phyloP scores from a whole-genome alignment of 2,113 vertebrate genomes.

The Baryphthengus martii region DNA sequence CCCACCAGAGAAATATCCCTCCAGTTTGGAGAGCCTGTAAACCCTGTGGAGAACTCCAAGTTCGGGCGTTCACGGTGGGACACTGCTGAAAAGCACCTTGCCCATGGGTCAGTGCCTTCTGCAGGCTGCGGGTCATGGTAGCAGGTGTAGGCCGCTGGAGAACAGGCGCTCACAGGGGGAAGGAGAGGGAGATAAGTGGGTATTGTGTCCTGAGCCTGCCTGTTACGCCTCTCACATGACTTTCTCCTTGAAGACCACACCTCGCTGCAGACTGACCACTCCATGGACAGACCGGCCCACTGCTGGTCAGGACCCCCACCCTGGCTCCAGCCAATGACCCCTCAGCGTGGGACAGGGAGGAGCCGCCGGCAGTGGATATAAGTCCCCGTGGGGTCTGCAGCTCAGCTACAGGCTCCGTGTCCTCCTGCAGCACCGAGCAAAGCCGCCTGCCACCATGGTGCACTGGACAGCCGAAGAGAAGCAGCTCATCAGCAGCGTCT shows the following conservation, averaged over 20 bases:
- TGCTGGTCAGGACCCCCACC: not conserved
- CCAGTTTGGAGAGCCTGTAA: not conserved
- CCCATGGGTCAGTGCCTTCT: not conserved
- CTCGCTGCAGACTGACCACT: not conserved
- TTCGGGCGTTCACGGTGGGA: fast-evolving
- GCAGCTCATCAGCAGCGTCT: not conserved
- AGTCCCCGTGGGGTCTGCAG: not conserved
- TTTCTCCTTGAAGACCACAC: not conserved
- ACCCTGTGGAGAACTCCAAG: no score
- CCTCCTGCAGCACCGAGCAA: not conserved
- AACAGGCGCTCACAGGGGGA: fast-evolving
- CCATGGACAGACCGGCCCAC: not conserved
- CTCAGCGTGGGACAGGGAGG: fast-evolving
- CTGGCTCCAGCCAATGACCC: not conserved
- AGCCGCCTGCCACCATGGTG: conserved; percentile 53
- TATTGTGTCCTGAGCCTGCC: not conserved
- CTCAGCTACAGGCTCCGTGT: not conserved
- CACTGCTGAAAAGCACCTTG: no score
- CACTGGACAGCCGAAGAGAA: conserved; percentile 65
- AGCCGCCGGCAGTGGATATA: not conserved
- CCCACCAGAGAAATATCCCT: not conserved
- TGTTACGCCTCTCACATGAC: not conserved
- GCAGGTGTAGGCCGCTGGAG: not conserved
- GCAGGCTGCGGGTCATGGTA: not conserved
- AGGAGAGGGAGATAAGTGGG: not conserved